Evolutionary conservation across 2,888 invertebrate species (phyloP).

Genomic region (Celastrina argiolus): DNA sequence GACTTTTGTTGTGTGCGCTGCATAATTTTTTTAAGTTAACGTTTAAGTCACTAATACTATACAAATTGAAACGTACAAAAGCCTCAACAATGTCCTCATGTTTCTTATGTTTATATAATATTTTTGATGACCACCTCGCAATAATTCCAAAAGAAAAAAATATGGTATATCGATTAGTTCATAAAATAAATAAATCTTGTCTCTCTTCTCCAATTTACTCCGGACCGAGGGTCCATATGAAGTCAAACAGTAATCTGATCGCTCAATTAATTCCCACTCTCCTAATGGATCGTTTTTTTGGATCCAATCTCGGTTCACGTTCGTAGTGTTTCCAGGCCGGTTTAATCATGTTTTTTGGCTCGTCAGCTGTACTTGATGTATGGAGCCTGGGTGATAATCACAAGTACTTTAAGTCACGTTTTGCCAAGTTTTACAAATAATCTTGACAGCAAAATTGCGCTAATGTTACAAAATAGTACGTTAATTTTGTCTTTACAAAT

Average conservation of each 20-base stretch:
- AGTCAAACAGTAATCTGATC: slow-evolving; percentile 13
- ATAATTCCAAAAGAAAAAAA: no score
- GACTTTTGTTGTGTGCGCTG: no score
- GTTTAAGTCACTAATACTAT: no score
- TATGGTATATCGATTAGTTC: no score
- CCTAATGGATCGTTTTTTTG: slow-evolving; percentile 12
- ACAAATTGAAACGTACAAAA: no score
- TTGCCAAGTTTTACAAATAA: neutral
- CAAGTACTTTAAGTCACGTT: neutral
- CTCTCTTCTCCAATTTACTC: neutral
- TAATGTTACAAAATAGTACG: no score
- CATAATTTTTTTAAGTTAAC: no score
- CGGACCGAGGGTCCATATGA: neutral
- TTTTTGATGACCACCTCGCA: no score
- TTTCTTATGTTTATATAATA: no score
- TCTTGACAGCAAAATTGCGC: no score
- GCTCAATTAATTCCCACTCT: slow-evolving; percentile 21
- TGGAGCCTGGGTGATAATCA: neutral
- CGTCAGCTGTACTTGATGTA: neutral
- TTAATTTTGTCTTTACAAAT: no score
- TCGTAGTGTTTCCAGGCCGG: neutral
- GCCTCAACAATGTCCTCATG: no score
- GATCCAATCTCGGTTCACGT: slow-evolving; percentile 10
- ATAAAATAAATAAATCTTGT: neutral
- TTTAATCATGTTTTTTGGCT: slow-evolving; percentile 4